Conservation (phyloP, 2,888 invertebrate genomes). For the Harpalus rufipes region DNA sequence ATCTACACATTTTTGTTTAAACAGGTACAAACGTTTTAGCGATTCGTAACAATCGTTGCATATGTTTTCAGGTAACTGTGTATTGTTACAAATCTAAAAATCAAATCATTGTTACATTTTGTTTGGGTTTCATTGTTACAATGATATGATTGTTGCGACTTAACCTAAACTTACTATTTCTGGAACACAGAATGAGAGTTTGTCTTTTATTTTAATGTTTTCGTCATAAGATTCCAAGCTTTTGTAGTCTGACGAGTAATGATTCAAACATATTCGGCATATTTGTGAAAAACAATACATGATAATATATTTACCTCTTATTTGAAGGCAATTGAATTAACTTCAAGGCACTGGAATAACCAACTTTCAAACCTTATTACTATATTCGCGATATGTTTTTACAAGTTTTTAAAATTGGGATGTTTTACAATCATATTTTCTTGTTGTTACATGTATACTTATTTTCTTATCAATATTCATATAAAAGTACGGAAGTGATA, state of each 20-base stretch:
- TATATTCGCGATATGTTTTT: neutral
- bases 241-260: neutral
- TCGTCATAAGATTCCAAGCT: constrained; percentile 47
- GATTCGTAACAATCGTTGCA: neutral
- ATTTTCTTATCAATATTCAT: neutral
- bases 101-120: constrained; percentile 4
- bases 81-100: constrained; percentile 13
- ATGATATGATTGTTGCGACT: neutral
- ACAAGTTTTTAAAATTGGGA: neutral
- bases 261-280: constrained; percentile 44
- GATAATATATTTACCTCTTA: constrained; percentile 39
- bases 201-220: constrained; percentile 49
- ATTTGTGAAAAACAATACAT: constrained; percentile 61
- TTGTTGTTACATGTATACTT: neutral
- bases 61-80: constrained; percentile 20
- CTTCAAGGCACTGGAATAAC: neutral
- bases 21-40: constrained; percentile 29
- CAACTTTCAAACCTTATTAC: neutral
- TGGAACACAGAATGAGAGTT: constrained; percentile 55
- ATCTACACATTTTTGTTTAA: constrained; percentile 50
- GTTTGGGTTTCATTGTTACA: neutral
- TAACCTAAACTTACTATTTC: constrained; percentile 62
- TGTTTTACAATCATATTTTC: neutral
- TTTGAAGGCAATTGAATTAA: neutral
- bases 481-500: neutral